phyloP scores from a whole-genome alignment of 2,113 vertebrate species.

The Mustelus asterias region DNA sequence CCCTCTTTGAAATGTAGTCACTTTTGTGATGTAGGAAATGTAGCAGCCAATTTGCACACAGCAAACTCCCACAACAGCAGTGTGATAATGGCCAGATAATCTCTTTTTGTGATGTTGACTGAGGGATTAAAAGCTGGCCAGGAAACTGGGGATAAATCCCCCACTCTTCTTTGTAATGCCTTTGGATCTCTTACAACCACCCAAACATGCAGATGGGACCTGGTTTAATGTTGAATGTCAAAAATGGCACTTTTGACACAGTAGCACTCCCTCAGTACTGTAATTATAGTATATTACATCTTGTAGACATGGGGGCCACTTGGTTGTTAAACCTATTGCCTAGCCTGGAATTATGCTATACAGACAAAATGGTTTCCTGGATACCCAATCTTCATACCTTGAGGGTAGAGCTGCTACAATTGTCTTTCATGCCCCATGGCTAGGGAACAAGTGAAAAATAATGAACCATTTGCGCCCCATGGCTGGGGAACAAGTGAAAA shows the following conservation, averaged over 20 bases:
- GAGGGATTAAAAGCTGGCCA: background rate
- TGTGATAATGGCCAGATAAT: background rate
- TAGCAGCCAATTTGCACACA: background rate
- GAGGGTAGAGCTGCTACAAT: background rate
- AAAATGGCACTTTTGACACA: background rate
- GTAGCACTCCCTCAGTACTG: background rate
- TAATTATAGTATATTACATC: background rate
- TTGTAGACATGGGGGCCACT: background rate
- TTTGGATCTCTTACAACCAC: background rate
- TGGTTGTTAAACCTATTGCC: background rate
- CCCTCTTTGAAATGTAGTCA: background rate
- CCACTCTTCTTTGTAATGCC: background rate
- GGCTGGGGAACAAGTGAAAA: background rate
- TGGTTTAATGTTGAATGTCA: background rate
- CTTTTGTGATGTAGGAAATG: background rate
- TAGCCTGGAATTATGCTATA: background rate
- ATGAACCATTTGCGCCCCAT: background rate
- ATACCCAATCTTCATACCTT: background rate
- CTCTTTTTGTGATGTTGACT: no score
- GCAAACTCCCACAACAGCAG: background rate
- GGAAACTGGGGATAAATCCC: background rate
- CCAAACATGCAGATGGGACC: no score
- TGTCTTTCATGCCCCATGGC: background rate
- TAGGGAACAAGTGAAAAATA: background rate
- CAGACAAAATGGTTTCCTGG: background rate